Evolutionary conservation across 2,888 invertebrate genomes (phyloP).

Genomic region (Dicranocentrus wangi): DNA sequence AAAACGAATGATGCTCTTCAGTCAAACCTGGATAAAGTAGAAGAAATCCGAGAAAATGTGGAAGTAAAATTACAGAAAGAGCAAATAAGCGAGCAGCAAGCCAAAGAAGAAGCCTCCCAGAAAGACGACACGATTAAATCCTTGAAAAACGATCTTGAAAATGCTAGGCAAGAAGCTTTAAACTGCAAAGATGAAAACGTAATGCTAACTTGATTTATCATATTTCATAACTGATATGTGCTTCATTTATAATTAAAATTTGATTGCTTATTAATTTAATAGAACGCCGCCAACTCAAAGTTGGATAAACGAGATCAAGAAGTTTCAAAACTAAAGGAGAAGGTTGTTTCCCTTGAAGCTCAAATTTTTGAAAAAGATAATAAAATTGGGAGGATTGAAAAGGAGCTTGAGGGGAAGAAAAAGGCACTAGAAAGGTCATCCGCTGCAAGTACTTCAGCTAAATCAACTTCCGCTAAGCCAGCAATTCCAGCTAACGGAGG

Average conservation of each 20-base stretch:
- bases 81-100: constrained; percentile 64
- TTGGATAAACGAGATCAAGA: constrained; percentile 63
- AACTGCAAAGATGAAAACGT: constrained; percentile 70
- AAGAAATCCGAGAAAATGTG: constrained; percentile 68
- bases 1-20: constrained; percentile 70
- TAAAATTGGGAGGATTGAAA: constrained; percentile 65
- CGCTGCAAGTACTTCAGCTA: constrained; percentile 35
- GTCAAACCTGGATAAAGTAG: constrained; percentile 66
- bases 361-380: constrained; percentile 70
- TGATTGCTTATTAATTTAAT: constrained; percentile 18
- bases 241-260: no score
- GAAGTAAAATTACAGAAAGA: constrained; percentile 66
- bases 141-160: constrained; percentile 69
- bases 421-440: constrained; percentile 41
- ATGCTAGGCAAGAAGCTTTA: constrained; percentile 65
- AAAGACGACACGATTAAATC: constrained; percentile 65
- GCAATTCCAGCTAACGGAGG: constrained; percentile 42
- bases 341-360: constrained; percentile 70
- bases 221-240: no score
- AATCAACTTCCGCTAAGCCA: constrained; percentile 54
- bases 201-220: constrained; percentile 45
- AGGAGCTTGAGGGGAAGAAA: constrained; percentile 57
- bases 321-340: constrained; percentile 68
- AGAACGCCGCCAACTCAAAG: constrained; percentile 63
- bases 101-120: constrained; percentile 54